phyloP scores from a whole-genome alignment of 2,797 vertebrate genomes.

The Chrosomus eos region DNA sequence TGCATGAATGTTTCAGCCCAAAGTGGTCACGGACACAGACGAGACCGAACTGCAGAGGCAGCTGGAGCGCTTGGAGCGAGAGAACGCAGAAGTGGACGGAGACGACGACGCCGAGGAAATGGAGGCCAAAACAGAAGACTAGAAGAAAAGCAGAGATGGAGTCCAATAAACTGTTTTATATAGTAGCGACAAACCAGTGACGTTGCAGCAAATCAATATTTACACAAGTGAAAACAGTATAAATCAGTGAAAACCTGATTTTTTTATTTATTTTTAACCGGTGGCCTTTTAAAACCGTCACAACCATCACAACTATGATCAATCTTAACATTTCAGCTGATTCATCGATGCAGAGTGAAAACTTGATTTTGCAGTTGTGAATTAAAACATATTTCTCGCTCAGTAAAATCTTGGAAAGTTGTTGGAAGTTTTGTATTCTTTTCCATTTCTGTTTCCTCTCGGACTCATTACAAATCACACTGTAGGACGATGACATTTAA shows the following conservation, averaged over 20 bases:
- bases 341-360: not conserved
- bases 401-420: not conserved
- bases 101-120: conserved; percentile 97
- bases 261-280: not conserved
- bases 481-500: too few species aligned
- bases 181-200: too few species aligned
- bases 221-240: not conserved
- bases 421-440: not conserved
- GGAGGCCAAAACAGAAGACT: conserved; percentile 98
- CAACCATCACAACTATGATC: not conserved
- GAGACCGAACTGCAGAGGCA: conserved; percentile 96
- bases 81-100: conserved; percentile 98
- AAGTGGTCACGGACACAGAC: conserved; percentile 98
- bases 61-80: conserved; percentile 93
- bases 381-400: not conserved
- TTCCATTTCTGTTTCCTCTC: not conserved
- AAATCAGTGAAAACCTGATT: not conserved
- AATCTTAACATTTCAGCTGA: not conserved
- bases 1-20: conserved; percentile 78
- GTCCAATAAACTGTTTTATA: not conserved
- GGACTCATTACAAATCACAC: too few species aligned
- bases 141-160: conserved; percentile 53
- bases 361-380: not conserved
- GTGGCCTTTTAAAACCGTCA: not conserved
- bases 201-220: not conserved